These are phyloP conservation scores for Eupsilia transversa DNA, from an alignment of 2,888 invertebrate genomes.

Conservation along the genomic window DNA sequence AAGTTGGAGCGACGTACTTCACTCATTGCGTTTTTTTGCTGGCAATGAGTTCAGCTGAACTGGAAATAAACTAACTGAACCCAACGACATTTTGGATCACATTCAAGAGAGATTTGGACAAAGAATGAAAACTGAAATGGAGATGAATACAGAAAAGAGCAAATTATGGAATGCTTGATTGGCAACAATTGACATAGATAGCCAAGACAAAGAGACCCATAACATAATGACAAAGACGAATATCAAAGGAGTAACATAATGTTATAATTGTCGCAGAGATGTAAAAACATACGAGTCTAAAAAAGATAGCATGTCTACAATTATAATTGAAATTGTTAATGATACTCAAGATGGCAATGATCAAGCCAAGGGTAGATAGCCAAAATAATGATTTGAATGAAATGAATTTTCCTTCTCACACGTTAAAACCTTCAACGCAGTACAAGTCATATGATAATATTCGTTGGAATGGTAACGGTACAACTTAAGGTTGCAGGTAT, in stretches of 20 bases:
- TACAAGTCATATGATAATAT: slow-evolving; percentile 24
- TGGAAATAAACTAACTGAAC: neutral
- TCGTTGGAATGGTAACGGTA: slow-evolving; percentile 69
- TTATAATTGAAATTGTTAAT: slow-evolving; percentile 73
- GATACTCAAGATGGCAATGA: neutral
- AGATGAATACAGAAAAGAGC: neutral
- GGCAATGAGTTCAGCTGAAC: slow-evolving; percentile 14
- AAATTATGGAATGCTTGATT: neutral
- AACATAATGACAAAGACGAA: neutral
- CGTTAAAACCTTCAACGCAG: neutral
- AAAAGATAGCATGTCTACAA: slow-evolving; percentile 66
- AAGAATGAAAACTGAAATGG: neutral
- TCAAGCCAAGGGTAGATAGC: too few species aligned
- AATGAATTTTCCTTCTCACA: neutral
- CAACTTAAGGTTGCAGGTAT: slow-evolving; percentile 65
- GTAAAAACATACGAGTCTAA: slow-evolving; percentile 73
- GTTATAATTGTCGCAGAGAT: slow-evolving; percentile 63
- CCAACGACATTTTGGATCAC: neutral
- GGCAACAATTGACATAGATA: neutral
- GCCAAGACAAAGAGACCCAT: neutral
- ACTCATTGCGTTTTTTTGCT: slow-evolving; percentile 17
- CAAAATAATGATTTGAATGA: too few species aligned
- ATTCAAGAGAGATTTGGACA: neutral
- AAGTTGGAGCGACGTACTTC: slow-evolving; percentile 39
- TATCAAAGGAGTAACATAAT: too few species aligned